A percentile compares a stretch with the other conserved stretches of the same genome.
These are phyloP conservation scores for Orthonyx spaldingii DNA, from an alignment of 2,113 vertebrate genomes.

Conservation along the genomic window DNA sequence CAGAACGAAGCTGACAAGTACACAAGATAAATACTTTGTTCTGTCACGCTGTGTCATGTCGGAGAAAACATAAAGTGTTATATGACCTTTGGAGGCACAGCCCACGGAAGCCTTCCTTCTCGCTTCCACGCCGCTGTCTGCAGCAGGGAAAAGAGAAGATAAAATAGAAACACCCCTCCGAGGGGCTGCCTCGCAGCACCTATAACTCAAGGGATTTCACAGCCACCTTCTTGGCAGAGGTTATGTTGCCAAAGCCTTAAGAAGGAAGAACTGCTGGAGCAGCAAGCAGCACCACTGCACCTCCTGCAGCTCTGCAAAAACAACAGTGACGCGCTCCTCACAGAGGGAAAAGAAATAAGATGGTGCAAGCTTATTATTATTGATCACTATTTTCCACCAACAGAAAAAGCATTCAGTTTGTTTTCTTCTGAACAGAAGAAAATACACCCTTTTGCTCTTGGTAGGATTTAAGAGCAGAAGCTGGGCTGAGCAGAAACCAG, in stretches of 20 bases:
- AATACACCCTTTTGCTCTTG: background rate
- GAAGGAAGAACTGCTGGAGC: background rate
- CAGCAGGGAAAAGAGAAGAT: background rate
- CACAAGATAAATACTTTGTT: conserved; percentile 74
- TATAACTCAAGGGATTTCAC: background rate
- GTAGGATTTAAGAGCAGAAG: background rate
- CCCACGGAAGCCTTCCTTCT: background rate
- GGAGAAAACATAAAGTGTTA: conserved; percentile 61
- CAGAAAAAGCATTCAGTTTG: background rate
- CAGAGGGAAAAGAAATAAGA: background rate
- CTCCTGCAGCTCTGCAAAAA: background rate
- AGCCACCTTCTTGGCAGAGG: background rate
- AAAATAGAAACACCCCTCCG: background rate
- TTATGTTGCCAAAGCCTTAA: background rate
- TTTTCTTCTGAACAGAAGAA: background rate
- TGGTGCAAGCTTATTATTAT: background rate
- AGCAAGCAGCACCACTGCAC: background rate
- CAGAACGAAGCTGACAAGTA: conserved; percentile 71
- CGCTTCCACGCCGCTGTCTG: background rate
- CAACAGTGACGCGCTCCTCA: background rate
- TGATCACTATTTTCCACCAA: background rate
- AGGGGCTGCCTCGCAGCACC: background rate
- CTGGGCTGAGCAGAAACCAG: background rate
- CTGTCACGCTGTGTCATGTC: conserved; percentile 67
- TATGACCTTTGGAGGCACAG: conserved; percentile 66